These are phyloP conservation scores for Tupaia tana DNA, from an alignment of 2,113 vertebrate species.

Conservation along the genomic window DNA sequence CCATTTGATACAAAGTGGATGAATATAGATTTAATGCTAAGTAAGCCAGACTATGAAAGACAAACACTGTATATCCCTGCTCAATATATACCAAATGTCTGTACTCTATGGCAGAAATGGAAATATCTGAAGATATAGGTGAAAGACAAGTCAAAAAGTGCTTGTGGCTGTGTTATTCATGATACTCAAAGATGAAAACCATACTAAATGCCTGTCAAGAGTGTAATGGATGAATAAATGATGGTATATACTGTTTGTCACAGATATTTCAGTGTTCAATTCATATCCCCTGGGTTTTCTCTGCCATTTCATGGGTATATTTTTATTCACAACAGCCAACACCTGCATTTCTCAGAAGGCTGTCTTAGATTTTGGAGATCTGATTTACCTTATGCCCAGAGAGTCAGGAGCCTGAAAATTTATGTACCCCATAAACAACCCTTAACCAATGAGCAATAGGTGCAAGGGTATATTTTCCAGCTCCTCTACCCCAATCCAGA, in stretches of 20 bases:
- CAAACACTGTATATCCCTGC: too few relatives aligned
- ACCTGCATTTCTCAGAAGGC: neutral
- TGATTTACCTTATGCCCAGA: neutral
- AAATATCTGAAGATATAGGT: neutral
- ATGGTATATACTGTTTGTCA: neutral
- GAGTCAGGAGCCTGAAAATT: neutral
- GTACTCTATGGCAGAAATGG: too few relatives aligned
- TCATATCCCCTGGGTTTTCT: neutral
- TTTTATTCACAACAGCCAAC: conserved; percentile 8
- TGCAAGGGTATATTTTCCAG: neutral
- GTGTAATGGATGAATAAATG: neutral
- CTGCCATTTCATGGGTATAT: neutral
- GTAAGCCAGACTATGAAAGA: too few relatives aligned
- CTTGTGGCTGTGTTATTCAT: neutral
- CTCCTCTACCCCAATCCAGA: neutral
- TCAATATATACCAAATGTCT: too few relatives aligned
- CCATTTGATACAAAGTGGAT: too few relatives aligned
- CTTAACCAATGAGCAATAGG: neutral
- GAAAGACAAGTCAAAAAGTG: neutral
- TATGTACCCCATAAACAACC: neutral
- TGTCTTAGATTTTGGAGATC: neutral
- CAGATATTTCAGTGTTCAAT: neutral
- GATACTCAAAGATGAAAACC: neutral
- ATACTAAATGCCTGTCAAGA: neutral
- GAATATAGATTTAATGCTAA: too few relatives aligned